phyloP scores from a whole-genome alignment of 2,113 vertebrate species.

The Malurus melanocephalus region DNA sequence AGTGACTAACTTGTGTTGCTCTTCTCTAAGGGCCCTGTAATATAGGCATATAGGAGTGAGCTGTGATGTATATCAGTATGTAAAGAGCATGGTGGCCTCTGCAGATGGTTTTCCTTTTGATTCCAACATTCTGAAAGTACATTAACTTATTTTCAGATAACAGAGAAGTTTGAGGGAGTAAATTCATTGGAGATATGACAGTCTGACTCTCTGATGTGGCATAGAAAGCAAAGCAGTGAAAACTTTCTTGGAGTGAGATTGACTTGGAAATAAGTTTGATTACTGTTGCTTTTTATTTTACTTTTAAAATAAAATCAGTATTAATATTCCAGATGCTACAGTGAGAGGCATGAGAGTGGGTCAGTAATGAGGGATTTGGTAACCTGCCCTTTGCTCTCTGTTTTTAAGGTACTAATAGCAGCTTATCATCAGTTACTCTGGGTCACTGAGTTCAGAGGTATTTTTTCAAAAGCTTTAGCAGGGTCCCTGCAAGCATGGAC shows the following conservation, averaged over 20 bases:
- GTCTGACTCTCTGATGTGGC: neutral
- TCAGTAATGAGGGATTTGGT: constrained; percentile 8
- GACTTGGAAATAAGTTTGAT: neutral
- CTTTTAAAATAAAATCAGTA: neutral
- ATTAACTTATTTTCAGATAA: neutral
- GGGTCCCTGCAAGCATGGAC: neutral
- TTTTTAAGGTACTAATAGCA: constrained; percentile 16
- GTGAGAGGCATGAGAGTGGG: neutral
- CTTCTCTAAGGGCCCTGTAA: neutral
- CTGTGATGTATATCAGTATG: neutral
- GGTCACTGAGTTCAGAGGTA: neutral
- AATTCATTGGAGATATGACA: neutral
- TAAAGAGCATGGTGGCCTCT: neutral
- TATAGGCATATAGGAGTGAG: neutral
- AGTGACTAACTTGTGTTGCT: neutral
- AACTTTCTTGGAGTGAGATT: neutral
- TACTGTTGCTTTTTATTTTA: neutral
- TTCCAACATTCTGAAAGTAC: neutral
- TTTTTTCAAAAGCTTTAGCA: constrained; percentile 3
- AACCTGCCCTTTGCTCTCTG: constrained; percentile 39
- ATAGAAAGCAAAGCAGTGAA: neutral
- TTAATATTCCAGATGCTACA: neutral
- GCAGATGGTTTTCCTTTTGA: neutral
- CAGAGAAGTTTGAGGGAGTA: neutral
- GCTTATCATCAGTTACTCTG: neutral